Evolutionary conservation across 2,888 invertebrate genomes (phyloP).

Genomic region (Caenorhabditis sp.): DNA sequence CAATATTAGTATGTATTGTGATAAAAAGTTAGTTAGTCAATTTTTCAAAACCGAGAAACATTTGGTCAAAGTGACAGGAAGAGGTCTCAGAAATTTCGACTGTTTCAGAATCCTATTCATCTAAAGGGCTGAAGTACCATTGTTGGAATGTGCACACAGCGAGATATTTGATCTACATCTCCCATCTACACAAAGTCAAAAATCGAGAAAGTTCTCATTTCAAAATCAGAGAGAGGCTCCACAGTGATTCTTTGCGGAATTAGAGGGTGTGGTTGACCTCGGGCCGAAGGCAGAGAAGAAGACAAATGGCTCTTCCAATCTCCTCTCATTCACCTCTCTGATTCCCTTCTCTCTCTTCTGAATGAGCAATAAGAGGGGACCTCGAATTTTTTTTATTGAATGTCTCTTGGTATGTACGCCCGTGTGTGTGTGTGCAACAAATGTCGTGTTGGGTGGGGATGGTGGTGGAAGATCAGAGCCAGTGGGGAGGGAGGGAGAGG

Average conservation of each 20-base stretch:
- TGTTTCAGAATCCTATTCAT: too few species aligned
- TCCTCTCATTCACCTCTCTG: background rate
- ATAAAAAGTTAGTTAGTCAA: too few species aligned
- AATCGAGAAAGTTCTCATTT: background rate
- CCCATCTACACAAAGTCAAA: background rate
- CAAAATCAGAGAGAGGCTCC: background rate
- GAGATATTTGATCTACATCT: too few species aligned
- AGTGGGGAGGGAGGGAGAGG: background rate
- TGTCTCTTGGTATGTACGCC: background rate
- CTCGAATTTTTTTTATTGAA: constrained; percentile 51
- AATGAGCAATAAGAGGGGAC: background rate
- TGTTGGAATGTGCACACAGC: too few species aligned
- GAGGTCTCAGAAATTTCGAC: too few species aligned
- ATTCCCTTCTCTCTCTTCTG: background rate
- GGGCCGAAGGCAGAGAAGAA: background rate
- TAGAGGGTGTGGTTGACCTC: constrained; percentile 18
- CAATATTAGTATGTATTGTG: too few species aligned
- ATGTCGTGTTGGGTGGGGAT: constrained; percentile 46
- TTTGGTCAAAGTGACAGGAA: too few species aligned
- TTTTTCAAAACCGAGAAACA: too few species aligned
- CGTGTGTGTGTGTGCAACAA: constrained; percentile 25
- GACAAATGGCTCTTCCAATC: constrained; percentile 29
- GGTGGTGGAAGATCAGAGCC: constrained; percentile 14
- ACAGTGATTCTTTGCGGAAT: background rate
- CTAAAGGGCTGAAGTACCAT: too few species aligned